Base-by-base conservation (phyloP, 2,797 vertebrate species). In the Fringilla coelebs region DNA sequence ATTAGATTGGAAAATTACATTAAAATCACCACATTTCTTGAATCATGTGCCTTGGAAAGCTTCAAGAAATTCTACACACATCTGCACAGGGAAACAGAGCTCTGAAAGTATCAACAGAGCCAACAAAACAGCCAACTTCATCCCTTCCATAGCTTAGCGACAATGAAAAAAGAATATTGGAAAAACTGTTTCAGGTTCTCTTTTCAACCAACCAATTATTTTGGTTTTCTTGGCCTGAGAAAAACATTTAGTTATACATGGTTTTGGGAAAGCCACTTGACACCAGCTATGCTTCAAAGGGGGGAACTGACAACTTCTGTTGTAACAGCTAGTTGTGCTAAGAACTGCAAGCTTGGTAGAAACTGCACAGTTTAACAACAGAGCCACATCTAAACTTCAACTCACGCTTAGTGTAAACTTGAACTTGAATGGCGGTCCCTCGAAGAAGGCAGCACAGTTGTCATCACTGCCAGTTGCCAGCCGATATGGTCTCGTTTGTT, bases 351-450 rank as follows among this genome's bases (percentile, higher is more conserved):
- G 18, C 9, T 21, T 62, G 16, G 31, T 70, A n/a, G 16, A 81
- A 84, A 79, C 31, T 66, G 43, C 28, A 57, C 11, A 68, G 54
- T n/a, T 89, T 49, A n/a, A n/a, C n/a, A 90, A 49, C 19, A 90
- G 34, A 77, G 32, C 22, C 49, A 54, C 17, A 40, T 9, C 8
- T 31, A 24, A 89, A 29, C 32, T 60, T 21, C n/a, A 82, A 98
- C 99, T 99, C 91, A 99, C 99, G 1, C 94, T 97, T 8, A 98
- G 72, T 28, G 99, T 98, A 97, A 98, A 98, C 96, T 99, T 99
- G 97, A 99, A 99, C 94, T 99, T 99, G 98, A 99, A 99, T 0
- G 99, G 99, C 6, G 99, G 99, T 61, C 99, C 99, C 96, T 99
- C 99, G 12, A 98, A 99, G 98, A 99, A 99, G 8, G 98, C 98